Percentiles rank a stretch among this genome's conserved stretches.
Conservation (phyloP, 2,797 vertebrate genomes). For the Lagodon rhomboides region DNA sequence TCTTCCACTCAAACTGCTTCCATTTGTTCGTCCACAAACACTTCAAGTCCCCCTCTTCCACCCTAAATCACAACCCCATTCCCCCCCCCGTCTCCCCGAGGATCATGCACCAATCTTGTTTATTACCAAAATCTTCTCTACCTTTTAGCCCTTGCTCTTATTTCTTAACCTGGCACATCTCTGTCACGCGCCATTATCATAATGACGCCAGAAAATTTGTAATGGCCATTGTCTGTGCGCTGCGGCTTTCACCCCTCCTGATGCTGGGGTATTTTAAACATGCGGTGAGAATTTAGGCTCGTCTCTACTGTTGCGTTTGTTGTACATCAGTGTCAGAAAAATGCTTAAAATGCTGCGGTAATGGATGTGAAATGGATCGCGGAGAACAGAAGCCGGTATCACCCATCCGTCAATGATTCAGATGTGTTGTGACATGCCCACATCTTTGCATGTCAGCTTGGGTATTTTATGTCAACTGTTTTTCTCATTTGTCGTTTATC, state of each 20-base stretch:
- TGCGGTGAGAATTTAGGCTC: constrained; percentile 14
- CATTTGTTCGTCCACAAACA: constrained; percentile 62
- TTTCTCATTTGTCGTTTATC: constrained; percentile 26
- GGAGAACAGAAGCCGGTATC: constrained; percentile 45
- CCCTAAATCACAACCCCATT: constrained; percentile 58
- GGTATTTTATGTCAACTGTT: constrained; percentile 21
- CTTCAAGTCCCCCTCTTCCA: constrained; percentile 27
- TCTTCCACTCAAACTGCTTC: constrained; percentile 55
- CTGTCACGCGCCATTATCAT: constrained; percentile 37
- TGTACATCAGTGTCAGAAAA: constrained; percentile 48
- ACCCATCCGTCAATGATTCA: constrained; percentile 56
- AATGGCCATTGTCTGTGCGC: constrained; percentile 15
- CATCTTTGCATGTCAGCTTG: constrained; percentile 48
- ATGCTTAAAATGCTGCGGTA: constrained; percentile 46
- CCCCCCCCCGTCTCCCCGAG: constrained; percentile 14
- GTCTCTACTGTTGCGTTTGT: constrained; percentile 9
- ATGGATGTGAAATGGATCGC: constrained; percentile 57
- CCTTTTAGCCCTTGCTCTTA: constrained; percentile 45
- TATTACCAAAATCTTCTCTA: constrained; percentile 50
- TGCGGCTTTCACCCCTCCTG: constrained; percentile 11
- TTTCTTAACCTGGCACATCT: constrained; percentile 42
- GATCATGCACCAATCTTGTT: constrained; percentile 52
- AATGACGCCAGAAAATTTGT: constrained; percentile 44
- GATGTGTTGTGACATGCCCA: constrained; percentile 26
- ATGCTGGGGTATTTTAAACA: constrained; percentile 26